Percentiles rank a stretch among this genome's conserved stretches.
Evolutionary conservation across 1,140 invertebrate genomes (phyloP).

Genomic region (Harpegnathos saltator): DNA sequence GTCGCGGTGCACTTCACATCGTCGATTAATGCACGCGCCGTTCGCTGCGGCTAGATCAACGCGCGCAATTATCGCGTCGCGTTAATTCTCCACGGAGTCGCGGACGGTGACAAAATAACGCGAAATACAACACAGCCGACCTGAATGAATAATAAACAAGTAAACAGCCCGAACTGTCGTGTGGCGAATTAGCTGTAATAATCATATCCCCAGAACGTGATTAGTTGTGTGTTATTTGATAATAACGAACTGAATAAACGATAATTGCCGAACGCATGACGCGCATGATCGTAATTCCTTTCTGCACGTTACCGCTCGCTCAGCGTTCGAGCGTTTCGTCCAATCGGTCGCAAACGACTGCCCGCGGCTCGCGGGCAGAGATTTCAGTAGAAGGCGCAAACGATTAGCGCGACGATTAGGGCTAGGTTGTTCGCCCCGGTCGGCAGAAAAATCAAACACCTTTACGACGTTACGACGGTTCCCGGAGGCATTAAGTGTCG

Average conservation of each 20-base stretch:
- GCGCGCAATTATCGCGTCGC: constrained; percentile 20
- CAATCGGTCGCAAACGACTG: neutral
- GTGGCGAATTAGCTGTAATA: neutral
- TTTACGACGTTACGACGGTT: constrained; percentile 42
- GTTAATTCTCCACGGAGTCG: neutral
- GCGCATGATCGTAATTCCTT: neutral
- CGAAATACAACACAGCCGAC: constrained; percentile 34
- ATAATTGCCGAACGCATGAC: neutral
- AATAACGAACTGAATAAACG: neutral
- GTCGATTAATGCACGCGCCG: neutral
- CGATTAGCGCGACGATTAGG: constrained; percentile 18
- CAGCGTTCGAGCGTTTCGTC: neutral
- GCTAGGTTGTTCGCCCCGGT: constrained; percentile 14
- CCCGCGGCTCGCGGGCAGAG: neutral
- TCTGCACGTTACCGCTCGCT: neutral
- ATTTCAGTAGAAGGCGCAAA: neutral
- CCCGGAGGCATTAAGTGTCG: constrained; percentile 48
- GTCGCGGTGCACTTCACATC: neutral
- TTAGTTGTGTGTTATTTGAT: neutral
- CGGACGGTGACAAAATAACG: constrained; percentile 15
- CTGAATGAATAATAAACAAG: constrained; percentile 46
- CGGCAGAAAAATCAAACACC: constrained; percentile 50
- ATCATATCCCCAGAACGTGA: neutral
- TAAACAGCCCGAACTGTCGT: neutral
- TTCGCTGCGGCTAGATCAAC: neutral